Percentiles rank a stretch among this genome's conserved stretches.
phyloP scores from a whole-genome alignment of 2,888 invertebrate species.

The Drosophila neotestacea region DNA sequence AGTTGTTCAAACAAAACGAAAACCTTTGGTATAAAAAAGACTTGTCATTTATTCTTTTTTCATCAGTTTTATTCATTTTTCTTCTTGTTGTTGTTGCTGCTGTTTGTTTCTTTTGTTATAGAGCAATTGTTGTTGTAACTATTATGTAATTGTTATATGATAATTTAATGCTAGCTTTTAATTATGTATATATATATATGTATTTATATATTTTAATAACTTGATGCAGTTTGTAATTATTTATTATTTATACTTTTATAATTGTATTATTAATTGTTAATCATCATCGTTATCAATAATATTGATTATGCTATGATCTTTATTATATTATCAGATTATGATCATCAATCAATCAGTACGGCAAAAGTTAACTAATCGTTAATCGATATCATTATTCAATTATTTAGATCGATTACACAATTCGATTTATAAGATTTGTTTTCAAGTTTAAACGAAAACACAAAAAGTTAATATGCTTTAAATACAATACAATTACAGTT shows the following conservation, averaged over 20 bases:
- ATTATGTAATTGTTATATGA: constrained; percentile 68
- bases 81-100: constrained; percentile 34
- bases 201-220: constrained; percentile 49
- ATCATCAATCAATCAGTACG: constrained; percentile 54
- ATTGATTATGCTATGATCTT: too few species aligned
- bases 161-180: constrained; percentile 71
- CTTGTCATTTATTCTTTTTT: constrained; percentile 33
- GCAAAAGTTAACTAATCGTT: constrained; percentile 49
- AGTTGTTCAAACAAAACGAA: constrained; percentile 29
- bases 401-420: constrained; percentile 29
- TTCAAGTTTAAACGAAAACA: constrained; percentile 48
- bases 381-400: constrained; percentile 25
- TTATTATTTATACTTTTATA: constrained; percentile 40
- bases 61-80: constrained; percentile 64
- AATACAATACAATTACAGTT: constrained; percentile 55
- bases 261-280: constrained; percentile 40
- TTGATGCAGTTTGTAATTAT: constrained; percentile 44
- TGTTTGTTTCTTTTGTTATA: constrained; percentile 55
- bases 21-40: background rate
- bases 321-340: background rate
- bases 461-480: constrained; percentile 48
- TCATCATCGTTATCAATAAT: constrained; percentile 22
- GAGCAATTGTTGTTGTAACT: constrained; percentile 68
- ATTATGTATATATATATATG: constrained; percentile 34
- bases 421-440: constrained; percentile 37